A percentile compares a stretch with the other conserved stretches of the same genome.
phyloP scores from a whole-genome alignment of 2,113 vertebrate genomes.

The Elanus axillaris region DNA sequence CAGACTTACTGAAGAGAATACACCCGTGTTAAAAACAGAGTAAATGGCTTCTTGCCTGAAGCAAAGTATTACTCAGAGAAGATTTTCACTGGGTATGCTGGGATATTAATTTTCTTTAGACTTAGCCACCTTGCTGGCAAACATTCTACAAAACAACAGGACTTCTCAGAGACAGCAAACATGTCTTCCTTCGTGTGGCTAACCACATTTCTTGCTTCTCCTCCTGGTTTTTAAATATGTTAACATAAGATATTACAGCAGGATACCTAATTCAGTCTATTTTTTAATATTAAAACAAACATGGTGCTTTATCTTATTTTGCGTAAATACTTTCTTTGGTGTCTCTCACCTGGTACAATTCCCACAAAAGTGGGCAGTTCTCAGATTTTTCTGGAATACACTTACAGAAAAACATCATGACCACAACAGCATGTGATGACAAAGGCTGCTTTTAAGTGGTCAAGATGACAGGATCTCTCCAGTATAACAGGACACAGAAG shows the following conservation, averaged over 20 bases:
- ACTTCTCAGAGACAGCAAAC: not conserved
- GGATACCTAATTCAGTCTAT: not conserved
- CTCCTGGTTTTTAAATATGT: not conserved
- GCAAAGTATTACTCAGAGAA: not conserved
- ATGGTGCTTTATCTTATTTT: not conserved
- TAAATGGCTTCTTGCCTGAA: not conserved
- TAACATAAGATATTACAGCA: not conserved
- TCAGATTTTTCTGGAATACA: not conserved
- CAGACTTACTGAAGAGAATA: not conserved
- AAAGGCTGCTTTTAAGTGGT: not conserved
- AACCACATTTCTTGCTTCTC: not conserved
- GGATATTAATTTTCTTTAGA: not conserved
- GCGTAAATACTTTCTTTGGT: not conserved
- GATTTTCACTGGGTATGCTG: not conserved
- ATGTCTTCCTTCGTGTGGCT: not conserved
- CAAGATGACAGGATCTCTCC: not conserved
- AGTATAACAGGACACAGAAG: not conserved
- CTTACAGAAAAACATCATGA: not conserved
- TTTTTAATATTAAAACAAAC: not conserved
- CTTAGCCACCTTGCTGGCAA: not conserved
- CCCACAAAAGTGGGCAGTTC: not conserved
- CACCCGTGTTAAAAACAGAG: not conserved
- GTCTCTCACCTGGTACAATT: not conserved
- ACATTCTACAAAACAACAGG: not conserved
- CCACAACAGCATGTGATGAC: not conserved